These are phyloP conservation scores for Rhynchotus rufescens DNA, from an alignment of 2,797 vertebrate species.

Conservation along the genomic window DNA sequence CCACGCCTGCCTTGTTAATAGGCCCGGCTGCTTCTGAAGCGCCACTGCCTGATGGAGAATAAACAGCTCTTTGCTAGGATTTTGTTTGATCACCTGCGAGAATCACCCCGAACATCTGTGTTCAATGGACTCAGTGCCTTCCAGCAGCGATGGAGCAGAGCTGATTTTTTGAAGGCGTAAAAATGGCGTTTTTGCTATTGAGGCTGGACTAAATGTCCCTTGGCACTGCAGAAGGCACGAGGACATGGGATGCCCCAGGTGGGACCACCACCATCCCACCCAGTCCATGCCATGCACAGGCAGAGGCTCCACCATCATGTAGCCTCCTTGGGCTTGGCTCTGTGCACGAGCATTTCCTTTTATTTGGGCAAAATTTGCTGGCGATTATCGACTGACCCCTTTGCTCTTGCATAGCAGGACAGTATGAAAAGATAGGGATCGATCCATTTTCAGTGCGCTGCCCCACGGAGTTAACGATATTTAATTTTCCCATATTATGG, in stretches of 20 bases:
- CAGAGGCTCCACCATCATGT: neutral
- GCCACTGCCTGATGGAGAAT: conserved; percentile 18
- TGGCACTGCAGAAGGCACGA: rapidly evolving
- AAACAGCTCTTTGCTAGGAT: neutral
- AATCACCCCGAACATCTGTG: neutral
- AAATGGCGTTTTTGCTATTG: rapidly evolving
- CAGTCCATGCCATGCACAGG: rapidly evolving
- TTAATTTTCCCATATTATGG: conserved; percentile 60
- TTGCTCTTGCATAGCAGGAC: conserved; percentile 40
- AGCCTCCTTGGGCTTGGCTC: neutral
- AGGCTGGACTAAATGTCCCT: neutral
- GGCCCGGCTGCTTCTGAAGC: neutral
- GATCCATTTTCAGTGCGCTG: conserved; percentile 54
- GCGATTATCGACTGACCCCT: conserved; percentile 57
- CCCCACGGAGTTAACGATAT: conserved; percentile 64
- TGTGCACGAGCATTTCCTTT: conserved; percentile 30
- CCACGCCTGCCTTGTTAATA: neutral
- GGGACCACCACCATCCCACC: rapidly evolving
- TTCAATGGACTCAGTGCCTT: neutral
- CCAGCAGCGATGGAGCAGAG: neutral
- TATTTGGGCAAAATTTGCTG: conserved; percentile 37
- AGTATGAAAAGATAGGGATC: conserved; percentile 38
- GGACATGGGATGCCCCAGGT: too few species aligned
- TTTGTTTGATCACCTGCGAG: conserved; percentile 29
- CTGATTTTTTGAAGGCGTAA: neutral